Conservation (phyloP, 2,113 vertebrate species). For the Sminthopsis crassicaudata region DNA sequence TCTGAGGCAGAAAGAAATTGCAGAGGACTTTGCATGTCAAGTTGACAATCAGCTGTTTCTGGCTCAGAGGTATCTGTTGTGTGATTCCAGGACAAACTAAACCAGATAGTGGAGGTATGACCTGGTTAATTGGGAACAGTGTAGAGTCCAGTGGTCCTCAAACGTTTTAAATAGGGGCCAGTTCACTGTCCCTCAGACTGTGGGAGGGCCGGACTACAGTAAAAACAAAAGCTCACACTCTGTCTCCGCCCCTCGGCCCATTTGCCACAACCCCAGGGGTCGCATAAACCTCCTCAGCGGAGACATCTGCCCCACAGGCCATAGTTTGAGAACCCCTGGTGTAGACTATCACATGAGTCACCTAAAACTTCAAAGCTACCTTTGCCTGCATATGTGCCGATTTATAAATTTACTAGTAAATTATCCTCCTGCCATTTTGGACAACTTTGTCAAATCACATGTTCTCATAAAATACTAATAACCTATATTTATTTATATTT, state of each 20-base stretch:
- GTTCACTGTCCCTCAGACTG: no score
- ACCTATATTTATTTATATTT: no score
- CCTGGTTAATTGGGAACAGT: neutral
- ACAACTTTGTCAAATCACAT: neutral
- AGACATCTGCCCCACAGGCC: no score
- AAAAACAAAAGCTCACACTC: no score
- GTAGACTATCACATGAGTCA: neutral
- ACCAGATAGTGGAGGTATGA: neutral
- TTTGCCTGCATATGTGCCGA: neutral
- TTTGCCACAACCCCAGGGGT: no score
- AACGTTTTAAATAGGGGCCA: no score
- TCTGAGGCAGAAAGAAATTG: neutral
- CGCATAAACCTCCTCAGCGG: no score
- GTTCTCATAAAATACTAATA: no score
- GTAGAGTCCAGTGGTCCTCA: no score
- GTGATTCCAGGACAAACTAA: neutral
- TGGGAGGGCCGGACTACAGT: no score
- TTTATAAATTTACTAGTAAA: neutral
- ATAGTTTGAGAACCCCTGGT: no score
- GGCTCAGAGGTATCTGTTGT: neutral
- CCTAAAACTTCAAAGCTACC: neutral
- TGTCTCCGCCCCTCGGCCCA: no score
- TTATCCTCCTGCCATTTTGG: neutral
- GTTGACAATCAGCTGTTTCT: neutral
- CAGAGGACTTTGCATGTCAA: neutral